A percentile compares a stretch with the other conserved stretches of the same genome.
phyloP scores from a whole-genome alignment of 2,888 invertebrate species.

The Steinernema carpocapsae region DNA sequence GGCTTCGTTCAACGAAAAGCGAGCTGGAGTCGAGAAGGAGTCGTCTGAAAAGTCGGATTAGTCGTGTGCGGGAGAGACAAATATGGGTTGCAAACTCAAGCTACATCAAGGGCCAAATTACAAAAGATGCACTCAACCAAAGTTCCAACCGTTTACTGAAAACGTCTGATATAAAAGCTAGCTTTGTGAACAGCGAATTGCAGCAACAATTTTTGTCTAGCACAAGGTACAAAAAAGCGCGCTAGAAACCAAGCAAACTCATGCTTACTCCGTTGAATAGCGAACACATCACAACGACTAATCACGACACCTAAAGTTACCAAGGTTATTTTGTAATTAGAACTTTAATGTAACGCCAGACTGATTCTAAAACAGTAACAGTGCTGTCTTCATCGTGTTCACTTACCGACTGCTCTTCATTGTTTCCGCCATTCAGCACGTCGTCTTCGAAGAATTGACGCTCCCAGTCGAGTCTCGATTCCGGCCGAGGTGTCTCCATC shows the following conservation, averaged over 20 bases:
- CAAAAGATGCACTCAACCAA: background rate
- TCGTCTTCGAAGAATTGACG: constrained; percentile 63
- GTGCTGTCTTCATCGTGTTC: background rate
- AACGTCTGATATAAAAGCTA: background rate
- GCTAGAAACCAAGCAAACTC: background rate
- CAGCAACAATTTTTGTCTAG: too few relatives aligned
- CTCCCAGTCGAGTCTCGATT: constrained; percentile 61
- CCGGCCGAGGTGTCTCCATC: constrained; percentile 50
- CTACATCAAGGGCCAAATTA: background rate
- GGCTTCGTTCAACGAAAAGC: background rate
- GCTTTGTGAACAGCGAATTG: too few relatives aligned
- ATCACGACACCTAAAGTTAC: constrained; percentile 25
- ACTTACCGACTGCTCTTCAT: constrained; percentile 23
- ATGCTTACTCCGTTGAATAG: background rate
- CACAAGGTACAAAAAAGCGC: background rate
- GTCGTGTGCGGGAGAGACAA: background rate
- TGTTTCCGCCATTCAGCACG: constrained; percentile 1
- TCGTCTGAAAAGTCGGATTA: constrained; percentile 1
- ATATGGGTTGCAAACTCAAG: background rate
- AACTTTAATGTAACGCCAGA: constrained; percentile 31
- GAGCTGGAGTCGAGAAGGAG: constrained; percentile 17
- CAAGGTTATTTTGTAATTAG: constrained; percentile 27
- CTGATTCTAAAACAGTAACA: constrained; percentile 14
- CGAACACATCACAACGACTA: background rate
- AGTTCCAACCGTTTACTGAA: background rate